Evolutionary conservation across 2,113 vertebrate genomes (phyloP).

Genomic region (Chlorodrepanis virens): DNA sequence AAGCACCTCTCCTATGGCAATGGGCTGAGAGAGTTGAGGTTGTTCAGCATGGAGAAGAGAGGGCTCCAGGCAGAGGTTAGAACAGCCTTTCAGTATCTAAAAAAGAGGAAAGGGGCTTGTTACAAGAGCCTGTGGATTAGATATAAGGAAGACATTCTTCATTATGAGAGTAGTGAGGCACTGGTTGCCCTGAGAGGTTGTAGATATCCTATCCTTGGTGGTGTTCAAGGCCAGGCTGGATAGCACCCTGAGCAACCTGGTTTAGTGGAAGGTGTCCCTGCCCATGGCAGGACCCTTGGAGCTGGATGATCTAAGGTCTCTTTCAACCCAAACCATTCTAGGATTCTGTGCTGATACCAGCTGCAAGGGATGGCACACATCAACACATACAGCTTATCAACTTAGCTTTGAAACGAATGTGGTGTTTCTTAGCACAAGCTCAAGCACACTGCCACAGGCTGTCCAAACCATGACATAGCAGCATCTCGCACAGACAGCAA

Average conservation of each 20-base stretch:
- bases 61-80: neutral
- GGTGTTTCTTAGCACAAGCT: neutral
- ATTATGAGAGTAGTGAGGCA: neutral
- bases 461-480: neutral
- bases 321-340: too few species aligned
- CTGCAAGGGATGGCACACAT: neutral
- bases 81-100: neutral
- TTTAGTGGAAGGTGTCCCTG: neutral
- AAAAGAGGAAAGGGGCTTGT: neutral
- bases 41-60: neutral
- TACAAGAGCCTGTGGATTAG: neutral
- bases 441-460: neutral
- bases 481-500: neutral
- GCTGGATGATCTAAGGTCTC: neutral
- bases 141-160: neutral
- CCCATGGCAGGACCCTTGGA: neutral
- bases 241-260: neutral
- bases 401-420: neutral
- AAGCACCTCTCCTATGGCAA: neutral
- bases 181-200: neutral
- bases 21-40: neutral
- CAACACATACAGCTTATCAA: neutral
- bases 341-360: neutral
- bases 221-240: neutral
- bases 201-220: too few species aligned